A percentile compares a stretch with the other conserved stretches of the same genome.
phyloP scores from a whole-genome alignment of 2,888 invertebrate genomes.

The Drosophila kanekoi region DNA sequence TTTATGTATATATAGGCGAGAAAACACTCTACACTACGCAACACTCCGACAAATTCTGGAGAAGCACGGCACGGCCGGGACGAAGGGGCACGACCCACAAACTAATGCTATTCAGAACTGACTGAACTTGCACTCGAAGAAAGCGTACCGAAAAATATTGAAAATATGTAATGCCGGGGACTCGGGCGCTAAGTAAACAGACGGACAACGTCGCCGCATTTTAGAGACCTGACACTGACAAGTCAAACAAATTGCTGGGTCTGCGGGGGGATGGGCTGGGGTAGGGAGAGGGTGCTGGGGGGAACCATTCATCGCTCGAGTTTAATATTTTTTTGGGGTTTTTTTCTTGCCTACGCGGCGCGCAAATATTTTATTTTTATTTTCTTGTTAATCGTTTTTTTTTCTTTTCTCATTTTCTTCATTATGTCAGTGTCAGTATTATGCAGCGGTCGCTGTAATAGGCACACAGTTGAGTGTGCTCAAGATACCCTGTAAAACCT shows the following conservation, averaged over 20 bases:
- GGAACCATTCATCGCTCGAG: constrained; percentile 56
- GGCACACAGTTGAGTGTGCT: background rate
- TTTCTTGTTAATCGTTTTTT: constrained; percentile 18
- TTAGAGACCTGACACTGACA: constrained; percentile 67
- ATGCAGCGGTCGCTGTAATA: constrained; percentile 44
- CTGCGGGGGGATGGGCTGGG: background rate
- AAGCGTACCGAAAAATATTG: constrained; percentile 27
- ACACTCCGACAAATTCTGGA: constrained; percentile 15
- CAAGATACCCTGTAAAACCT: constrained; percentile 2
- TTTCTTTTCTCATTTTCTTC: constrained; percentile 37
- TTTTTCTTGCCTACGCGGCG: constrained; percentile 38
- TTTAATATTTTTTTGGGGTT: constrained; percentile 26
- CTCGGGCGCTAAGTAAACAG: constrained; percentile 57
- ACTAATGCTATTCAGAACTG: constrained; percentile 8
- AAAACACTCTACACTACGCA: constrained; percentile 46
- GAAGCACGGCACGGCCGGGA: background rate
- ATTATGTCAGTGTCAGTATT: constrained; percentile 60
- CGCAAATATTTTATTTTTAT: constrained; percentile 23
- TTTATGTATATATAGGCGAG: constrained; percentile 67
- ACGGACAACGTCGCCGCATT: constrained; percentile 63
- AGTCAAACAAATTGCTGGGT: constrained; percentile 73
- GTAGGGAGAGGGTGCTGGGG: background rate
- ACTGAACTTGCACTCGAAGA: constrained; percentile 52
- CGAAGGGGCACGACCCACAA: background rate
- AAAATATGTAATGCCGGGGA: constrained; percentile 40